A percentile compares a stretch with the other conserved stretches of the same genome.
Conservation (phyloP, 2,113 vertebrate species). For the Pipa parva region DNA sequence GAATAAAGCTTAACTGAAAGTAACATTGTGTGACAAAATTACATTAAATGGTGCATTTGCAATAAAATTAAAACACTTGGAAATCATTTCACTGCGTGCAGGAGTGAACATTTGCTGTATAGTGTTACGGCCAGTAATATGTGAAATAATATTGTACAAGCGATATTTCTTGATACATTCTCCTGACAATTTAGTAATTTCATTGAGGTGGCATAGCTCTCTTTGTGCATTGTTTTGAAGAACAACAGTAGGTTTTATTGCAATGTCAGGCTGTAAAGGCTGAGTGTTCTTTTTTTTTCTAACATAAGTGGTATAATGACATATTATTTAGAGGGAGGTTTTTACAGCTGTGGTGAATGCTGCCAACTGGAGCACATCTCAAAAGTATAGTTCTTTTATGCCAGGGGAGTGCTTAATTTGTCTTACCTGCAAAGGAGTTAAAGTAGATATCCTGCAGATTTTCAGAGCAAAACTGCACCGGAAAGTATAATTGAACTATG, state of each 20-base stretch:
- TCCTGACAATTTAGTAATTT: too few relatives aligned
- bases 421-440: slow-evolving; percentile 9
- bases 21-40: too few relatives aligned
- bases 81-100: too few relatives aligned
- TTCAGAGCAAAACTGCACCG: neutral
- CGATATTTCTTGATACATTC: too few relatives aligned
- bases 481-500: slow-evolving; percentile 13
- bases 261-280: slow-evolving; percentile 49
- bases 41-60: too few relatives aligned
- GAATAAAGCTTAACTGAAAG: too few relatives aligned
- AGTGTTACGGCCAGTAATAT: too few relatives aligned
- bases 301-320: slow-evolving; percentile 60
- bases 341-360: slow-evolving; percentile 71
- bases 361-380: slow-evolving; percentile 66
- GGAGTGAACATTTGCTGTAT: too few relatives aligned
- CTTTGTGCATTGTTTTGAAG: neutral
- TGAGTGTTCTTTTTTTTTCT: slow-evolving; percentile 57
- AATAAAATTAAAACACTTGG: too few relatives aligned
- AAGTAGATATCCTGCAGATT: slow-evolving; percentile 5
- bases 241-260: slow-evolving; percentile 17
- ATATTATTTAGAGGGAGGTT: slow-evolving; percentile 73
- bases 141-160: too few relatives aligned
- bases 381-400: slow-evolving; percentile 74
- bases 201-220: too few relatives aligned
- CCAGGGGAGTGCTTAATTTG: slow-evolving; percentile 47